Percentiles rank a stretch among this genome's conserved stretches.
Conservation (phyloP, 1,140 invertebrate species). For the Ylistrum balloti region DNA sequence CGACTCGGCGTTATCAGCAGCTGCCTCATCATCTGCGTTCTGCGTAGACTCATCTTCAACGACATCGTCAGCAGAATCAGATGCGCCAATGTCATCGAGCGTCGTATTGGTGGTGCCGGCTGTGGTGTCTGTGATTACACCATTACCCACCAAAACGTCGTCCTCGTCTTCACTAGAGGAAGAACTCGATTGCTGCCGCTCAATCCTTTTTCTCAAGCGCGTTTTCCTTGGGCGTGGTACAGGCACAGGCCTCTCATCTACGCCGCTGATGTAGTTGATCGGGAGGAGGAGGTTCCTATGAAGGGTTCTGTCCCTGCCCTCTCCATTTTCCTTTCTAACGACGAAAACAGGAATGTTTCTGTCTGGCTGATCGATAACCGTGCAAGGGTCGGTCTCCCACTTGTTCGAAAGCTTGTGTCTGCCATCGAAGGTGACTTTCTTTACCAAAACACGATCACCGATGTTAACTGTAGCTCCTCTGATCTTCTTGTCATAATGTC, state of each 20-base stretch:
- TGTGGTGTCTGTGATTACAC: no score
- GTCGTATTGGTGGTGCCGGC: no score
- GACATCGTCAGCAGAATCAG: no score
- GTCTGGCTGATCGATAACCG: slow-evolving; percentile 42
- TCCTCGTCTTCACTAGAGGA: no score
- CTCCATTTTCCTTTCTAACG: slow-evolving; percentile 43
- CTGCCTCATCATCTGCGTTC: no score
- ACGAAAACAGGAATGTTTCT: slow-evolving; percentile 36
- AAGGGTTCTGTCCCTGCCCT: slow-evolving; percentile 9
- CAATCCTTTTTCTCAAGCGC: no score
- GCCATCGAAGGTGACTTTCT: slow-evolving; percentile 41
- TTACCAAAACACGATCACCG: slow-evolving; percentile 45
- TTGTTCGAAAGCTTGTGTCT: slow-evolving; percentile 48
- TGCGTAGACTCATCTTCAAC: no score
- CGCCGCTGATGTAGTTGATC: not conserved
- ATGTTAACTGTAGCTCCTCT: not conserved
- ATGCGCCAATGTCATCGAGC: no score
- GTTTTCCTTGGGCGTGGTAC: slow-evolving; percentile 20
- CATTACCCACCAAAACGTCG: no score
- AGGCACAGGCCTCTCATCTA: not conserved
- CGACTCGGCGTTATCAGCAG: no score
- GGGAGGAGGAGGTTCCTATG: slow-evolving; percentile 42
- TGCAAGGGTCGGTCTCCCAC: slow-evolving; percentile 27
- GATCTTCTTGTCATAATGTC: slow-evolving; percentile 36
- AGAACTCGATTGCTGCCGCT: no score